Conservation (phyloP, 2,113 vertebrate genomes). For the Ceratotherium simum region DNA sequence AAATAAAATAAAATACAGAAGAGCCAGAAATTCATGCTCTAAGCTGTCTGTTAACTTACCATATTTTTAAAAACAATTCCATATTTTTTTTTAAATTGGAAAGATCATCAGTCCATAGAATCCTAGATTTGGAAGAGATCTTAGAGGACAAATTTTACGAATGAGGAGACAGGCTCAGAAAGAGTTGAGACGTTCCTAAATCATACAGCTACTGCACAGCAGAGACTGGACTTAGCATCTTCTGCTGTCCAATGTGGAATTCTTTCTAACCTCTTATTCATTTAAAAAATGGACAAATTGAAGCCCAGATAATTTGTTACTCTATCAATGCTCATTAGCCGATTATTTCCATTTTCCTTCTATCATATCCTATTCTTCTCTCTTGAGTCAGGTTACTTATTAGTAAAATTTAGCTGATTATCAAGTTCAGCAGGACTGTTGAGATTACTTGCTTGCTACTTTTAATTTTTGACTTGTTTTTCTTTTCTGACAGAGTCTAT, state of each 20-base stretch:
- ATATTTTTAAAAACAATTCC: background rate
- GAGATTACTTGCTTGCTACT: background rate
- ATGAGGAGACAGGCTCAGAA: background rate
- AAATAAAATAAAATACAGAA: constrained; percentile 30
- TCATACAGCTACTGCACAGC: background rate
- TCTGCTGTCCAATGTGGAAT: background rate
- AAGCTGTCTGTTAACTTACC: background rate
- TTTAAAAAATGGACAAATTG: constrained; percentile 29
- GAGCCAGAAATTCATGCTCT: background rate
- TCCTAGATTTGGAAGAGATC: background rate
- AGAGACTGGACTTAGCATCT: background rate
- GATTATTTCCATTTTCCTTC: constrained; percentile 13
- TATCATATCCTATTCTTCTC: background rate
- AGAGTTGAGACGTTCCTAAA: background rate
- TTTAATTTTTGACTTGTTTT: constrained; percentile 62
- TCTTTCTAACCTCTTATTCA: background rate
- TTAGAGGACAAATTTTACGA: background rate
- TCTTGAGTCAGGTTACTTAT: constrained; percentile 22
- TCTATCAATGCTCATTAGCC: background rate
- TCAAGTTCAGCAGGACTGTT: background rate
- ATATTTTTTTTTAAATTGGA: background rate
- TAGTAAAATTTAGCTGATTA: constrained; percentile 49
- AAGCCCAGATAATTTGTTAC: constrained; percentile 5
- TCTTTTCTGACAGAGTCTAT: constrained; percentile 85
- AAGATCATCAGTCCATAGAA: background rate